Evolutionary conservation across 92 coral and sea anemone species (phyloP), one percentile per base, ranked within the genome.

Genomic region (Plumapathes pennacea): DNA sequence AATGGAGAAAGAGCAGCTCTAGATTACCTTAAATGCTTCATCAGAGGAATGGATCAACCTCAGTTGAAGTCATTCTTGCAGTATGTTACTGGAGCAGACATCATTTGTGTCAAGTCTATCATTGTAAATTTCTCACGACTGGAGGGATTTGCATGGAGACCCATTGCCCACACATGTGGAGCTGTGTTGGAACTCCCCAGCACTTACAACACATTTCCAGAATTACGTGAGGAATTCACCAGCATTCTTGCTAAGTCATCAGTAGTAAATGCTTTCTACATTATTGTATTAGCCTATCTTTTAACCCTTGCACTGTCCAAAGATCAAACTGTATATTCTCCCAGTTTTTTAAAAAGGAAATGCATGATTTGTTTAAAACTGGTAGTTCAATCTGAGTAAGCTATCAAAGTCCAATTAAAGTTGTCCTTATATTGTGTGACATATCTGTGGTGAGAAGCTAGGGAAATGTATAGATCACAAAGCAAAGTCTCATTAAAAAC

Each of bases 121-220:
- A 25, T 46, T 17, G 70, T 71, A 21, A 51, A 36, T 39, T 60
- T 71, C 46, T 43, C 54, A 25, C 26, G 26, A 34, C 22, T 60
- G 17, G 71, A 71, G 26, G 62, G 79, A 52, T 59, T 71, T 3
- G 70, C 49, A 20, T 38, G 62, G 55, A 9, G 71, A 10, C 71
- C 77, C 27, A 71, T 71, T 19, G 62, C 71, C 44, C 71, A 71
- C 49, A 71, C 71, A 22, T 60, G 71, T 38, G 71, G 71, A 12
- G 41, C 79, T 23, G 62, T 60, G 33, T 54, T 71, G 70, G 79
- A 71, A 34, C 79, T 60, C 11, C 79, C 70, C 10, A 42, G 43
- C 10, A 71, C 79, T 19, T 60, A 59, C 31, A 21, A 59, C 26
- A 28, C 39, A 3, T 67, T 54, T 22, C 54, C 76, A 13, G 76